These are phyloP conservation scores for Python bivittatus DNA, from an alignment of 2,113 vertebrate genomes.

Conservation along the genomic window DNA sequence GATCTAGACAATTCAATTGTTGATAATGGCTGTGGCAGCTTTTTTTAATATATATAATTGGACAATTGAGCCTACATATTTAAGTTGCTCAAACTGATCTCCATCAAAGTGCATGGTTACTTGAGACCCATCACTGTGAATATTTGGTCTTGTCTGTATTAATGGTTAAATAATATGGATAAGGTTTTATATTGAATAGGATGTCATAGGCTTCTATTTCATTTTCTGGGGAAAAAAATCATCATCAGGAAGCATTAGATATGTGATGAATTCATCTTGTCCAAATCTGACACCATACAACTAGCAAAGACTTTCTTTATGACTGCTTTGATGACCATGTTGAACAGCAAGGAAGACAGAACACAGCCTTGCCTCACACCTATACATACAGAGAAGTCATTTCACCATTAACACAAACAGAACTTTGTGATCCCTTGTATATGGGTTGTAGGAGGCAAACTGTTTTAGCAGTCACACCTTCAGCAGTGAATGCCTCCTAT, in stretches of 20 bases:
- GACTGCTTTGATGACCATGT: not conserved
- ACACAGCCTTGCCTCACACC: not conserved
- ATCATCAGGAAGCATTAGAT: not conserved
- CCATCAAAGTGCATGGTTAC: not conserved
- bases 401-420: not conserved
- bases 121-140: not conserved
- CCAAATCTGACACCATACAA: not conserved
- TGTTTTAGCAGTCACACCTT: not conserved
- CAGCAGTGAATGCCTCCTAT: not conserved
- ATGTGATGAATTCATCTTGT: not conserved
- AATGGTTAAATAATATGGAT: not conserved
- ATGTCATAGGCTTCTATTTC: not conserved
- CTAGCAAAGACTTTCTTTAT: not conserved
- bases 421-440: not conserved
- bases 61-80: not conserved
- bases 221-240: not conserved
- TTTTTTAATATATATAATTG: not conserved
- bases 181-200: not conserved
- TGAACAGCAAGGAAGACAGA: not conserved
- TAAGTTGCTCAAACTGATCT: not conserved
- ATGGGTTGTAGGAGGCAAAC: not conserved
- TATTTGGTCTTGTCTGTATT: not conserved
- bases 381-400: not conserved
- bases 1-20: not conserved
- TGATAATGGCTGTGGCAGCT: not conserved